phyloP scores from a whole-genome alignment of 1,140 invertebrate genomes.

The Harpegnathos saltator region DNA sequence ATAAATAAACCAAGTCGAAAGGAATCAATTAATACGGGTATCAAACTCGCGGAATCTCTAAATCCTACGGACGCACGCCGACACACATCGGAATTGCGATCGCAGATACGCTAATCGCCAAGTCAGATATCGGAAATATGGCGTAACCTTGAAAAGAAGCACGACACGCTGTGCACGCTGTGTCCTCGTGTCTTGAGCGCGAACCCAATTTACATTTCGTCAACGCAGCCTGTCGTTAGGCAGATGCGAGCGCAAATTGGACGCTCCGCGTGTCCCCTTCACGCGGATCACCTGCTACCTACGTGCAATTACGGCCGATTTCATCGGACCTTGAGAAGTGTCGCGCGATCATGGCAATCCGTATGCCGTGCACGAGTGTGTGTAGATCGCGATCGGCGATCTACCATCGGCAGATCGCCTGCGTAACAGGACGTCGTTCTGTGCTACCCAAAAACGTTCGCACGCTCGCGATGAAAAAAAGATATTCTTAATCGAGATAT shows the following conservation, averaged over 20 bases:
- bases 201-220: constrained; percentile 80
- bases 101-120: constrained; percentile 25
- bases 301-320: constrained; percentile 80
- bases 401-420: constrained; percentile 45
- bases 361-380: constrained; percentile 36
- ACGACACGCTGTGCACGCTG: constrained; percentile 12
- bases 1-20: neutral
- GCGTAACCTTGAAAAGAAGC: constrained; percentile 31
- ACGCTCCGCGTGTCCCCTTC: constrained; percentile 73
- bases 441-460: constrained; percentile 22
- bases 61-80: neutral
- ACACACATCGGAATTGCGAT: neutral
- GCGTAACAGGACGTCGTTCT: constrained; percentile 34
- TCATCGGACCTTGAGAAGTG: constrained; percentile 79
- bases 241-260: constrained; percentile 81
- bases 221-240: constrained; percentile 81
- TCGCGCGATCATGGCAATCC: constrained; percentile 75
- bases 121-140: constrained; percentile 21
- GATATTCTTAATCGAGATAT: constrained; percentile 19
- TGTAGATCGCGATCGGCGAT: constrained; percentile 65
- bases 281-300: constrained; percentile 77
- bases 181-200: constrained; percentile 52
- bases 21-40: neutral
- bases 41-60: neutral
- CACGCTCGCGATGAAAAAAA: constrained; percentile 32